A percentile compares a stretch with the other conserved stretches of the same genome.
Evolutionary conservation across 2,888 invertebrate species (phyloP).

Genomic region (Torymus tubicola): DNA sequence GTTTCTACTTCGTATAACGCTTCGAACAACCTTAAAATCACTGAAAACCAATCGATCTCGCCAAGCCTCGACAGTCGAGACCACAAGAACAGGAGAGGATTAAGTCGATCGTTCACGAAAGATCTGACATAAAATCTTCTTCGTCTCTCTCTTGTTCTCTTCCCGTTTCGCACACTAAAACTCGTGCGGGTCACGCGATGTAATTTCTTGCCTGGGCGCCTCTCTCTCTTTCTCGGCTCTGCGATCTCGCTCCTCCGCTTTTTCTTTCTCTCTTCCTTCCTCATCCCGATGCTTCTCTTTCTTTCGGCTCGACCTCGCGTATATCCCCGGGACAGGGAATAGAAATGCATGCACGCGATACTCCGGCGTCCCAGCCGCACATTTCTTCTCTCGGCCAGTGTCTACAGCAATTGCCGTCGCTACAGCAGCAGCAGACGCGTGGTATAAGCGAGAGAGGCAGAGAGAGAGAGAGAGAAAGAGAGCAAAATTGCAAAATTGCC

Average conservation of each 20-base stretch:
- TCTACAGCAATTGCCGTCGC: conserved; percentile 3
- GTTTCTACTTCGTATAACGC: no score
- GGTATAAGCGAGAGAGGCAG: no score
- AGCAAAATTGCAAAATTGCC: conserved; percentile 28
- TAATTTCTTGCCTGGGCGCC: conserved; percentile 8
- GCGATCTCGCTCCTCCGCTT: background rate
- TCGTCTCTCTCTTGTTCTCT: background rate
- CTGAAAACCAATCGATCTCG: background rate
- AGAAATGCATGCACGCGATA: conserved; percentile 30
- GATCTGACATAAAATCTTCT: background rate
- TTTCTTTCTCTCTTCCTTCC: background rate
- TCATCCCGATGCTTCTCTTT: background rate
- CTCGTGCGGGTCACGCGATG: conserved; percentile 10
- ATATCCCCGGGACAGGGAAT: background rate
- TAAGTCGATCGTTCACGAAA: background rate
- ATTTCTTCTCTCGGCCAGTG: background rate
- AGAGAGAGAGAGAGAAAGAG: no score
- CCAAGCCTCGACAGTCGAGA: background rate
- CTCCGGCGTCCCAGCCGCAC: no score
- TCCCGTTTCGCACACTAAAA: background rate
- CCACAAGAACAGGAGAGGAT: no score
- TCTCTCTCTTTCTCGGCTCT: no score
- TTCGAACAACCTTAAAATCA: no score
- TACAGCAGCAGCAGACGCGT: background rate
- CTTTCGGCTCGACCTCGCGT: background rate